Percentiles rank a stretch among this genome's conserved stretches.
Conservation (phyloP, 2,113 vertebrate species). For the Cavia porcellus region DNA sequence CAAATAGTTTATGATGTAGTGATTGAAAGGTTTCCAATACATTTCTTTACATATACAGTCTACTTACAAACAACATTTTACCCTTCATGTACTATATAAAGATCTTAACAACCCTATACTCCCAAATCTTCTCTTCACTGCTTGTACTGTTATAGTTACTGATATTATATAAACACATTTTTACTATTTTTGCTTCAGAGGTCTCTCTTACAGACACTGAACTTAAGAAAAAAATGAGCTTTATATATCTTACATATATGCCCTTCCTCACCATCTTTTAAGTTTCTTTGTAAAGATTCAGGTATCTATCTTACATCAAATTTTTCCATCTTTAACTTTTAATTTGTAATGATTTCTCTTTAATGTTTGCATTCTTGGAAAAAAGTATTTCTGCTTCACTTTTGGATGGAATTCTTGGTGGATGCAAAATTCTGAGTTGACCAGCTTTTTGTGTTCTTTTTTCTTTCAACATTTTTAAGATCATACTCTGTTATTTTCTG, state of each 20-base stretch:
- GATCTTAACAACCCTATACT: background rate
- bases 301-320: background rate
- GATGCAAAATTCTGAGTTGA: background rate
- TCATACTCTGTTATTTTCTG: background rate
- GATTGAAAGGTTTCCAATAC: background rate
- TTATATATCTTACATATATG: background rate
- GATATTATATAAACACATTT: background rate
- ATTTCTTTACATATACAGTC: background rate
- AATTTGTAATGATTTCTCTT: background rate
- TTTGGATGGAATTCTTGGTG: background rate
- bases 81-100: background rate
- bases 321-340: background rate
- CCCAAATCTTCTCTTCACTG: background rate
- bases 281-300: constrained; percentile 14
- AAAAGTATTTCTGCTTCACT: constrained; percentile 16
- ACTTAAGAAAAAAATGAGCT: background rate
- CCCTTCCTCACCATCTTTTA: background rate
- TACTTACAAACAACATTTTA: background rate
- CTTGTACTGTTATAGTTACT: background rate
- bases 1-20: background rate
- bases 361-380: background rate
- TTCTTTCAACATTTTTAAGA: background rate
- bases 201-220: background rate
- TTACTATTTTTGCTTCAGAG: constrained; percentile 18
- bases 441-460: background rate